Conservation (phyloP, 2,113 vertebrate species). For the Podocnemis expansa region DNA sequence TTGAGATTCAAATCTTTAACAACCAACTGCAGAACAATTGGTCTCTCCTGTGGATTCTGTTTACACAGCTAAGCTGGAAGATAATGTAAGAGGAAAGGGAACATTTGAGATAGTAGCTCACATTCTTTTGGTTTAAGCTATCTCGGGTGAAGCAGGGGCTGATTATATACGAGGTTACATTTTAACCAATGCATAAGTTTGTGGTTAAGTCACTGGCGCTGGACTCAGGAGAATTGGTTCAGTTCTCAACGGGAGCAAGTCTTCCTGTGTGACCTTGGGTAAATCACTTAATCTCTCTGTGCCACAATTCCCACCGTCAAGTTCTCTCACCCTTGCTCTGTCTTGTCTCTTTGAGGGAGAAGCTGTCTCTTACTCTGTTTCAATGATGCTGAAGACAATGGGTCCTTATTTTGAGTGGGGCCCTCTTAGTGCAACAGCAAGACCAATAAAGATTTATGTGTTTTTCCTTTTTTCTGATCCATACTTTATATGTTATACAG, state of each 20-base stretch:
- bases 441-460: background rate
- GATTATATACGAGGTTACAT: background rate
- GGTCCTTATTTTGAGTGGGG: background rate
- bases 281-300: background rate
- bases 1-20: slow-evolving; percentile 58
- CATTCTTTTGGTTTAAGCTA: background rate
- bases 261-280: background rate
- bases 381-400: background rate
- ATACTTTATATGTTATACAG: background rate
- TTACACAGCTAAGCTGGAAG: slow-evolving; percentile 41
- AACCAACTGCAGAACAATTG: slow-evolving; percentile 30
- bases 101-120: background rate
- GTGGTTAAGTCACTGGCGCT: background rate
- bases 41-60: slow-evolving; percentile 39
- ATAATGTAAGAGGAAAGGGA: slow-evolving; percentile 39
- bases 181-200: background rate
- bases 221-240: background rate
- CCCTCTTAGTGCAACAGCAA: background rate
- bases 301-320: background rate
- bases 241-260: background rate
- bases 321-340: background rate
- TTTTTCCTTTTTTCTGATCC: background rate
- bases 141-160: background rate
- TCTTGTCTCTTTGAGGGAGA: background rate
- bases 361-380: background rate